Percentiles rank a stretch among this genome's conserved stretches.
These are phyloP conservation scores for Drosophila infuscata DNA, from an alignment of 2,888 invertebrate species.

Conservation along the genomic window DNA sequence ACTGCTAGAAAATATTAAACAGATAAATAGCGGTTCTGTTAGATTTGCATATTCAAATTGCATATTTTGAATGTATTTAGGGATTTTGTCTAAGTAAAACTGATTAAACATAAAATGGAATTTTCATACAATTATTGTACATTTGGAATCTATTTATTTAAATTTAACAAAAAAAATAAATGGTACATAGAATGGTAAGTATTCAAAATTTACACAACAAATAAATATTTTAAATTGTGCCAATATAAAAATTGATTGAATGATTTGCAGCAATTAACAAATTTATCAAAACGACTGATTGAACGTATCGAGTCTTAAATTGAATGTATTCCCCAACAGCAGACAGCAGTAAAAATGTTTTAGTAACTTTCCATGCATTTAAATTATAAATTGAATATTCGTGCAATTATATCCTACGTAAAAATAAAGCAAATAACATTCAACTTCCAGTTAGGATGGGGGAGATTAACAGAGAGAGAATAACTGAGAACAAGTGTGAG, in stretches of 20 bases:
- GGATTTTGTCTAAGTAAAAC: not conserved
- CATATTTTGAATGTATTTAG: not conserved
- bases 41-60: not conserved
- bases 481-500: not conserved
- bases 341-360: conserved; percentile 9
- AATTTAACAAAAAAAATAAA: not conserved
- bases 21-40: not conserved
- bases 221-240: conserved; percentile 10
- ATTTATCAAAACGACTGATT: conserved; percentile 19
- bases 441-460: not conserved
- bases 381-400: conserved; percentile 6
- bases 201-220: not conserved
- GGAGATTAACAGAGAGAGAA: not conserved
- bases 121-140: not conserved
- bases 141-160: not conserved
- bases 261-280: conserved; percentile 24
- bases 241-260: conserved; percentile 25
- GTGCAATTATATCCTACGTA: conserved; percentile 47
- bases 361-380: conserved; percentile 27
- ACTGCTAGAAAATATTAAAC: not conserved
- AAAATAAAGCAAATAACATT: not conserved
- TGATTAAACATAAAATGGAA: not conserved
- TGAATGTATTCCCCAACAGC: conserved; percentile 9
- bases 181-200: not conserved
- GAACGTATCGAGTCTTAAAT: conserved; percentile 16